Conservation (phyloP, 2,113 vertebrate genomes). For the Melanerpes aurifrons region DNA sequence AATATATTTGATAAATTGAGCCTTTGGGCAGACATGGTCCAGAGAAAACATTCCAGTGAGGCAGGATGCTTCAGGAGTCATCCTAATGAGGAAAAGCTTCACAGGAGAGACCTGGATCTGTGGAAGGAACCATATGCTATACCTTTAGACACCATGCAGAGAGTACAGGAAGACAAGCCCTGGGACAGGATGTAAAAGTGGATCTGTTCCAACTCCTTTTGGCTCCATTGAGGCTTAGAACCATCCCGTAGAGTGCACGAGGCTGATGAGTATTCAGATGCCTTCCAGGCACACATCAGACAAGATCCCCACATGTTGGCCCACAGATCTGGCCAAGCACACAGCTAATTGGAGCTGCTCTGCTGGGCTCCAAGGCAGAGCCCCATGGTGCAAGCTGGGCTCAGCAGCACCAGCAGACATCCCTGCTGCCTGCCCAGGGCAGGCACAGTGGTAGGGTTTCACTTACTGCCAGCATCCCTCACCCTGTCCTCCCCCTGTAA, state of each 20-base stretch:
- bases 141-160: accelerated
- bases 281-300: neutral
- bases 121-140: neutral
- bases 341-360: neutral
- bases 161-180: neutral
- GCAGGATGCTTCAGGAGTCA: neutral
- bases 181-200: neutral
- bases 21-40: neutral
- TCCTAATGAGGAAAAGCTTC: neutral
- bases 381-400: accelerated
- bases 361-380: neutral
- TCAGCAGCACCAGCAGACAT: no score
- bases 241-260: accelerated
- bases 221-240: neutral
- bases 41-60: neutral
- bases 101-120: neutral
- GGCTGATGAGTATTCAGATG: neutral
- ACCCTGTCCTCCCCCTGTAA: neutral
- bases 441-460: accelerated
- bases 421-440: neutral
- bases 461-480: neutral
- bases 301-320: accelerated
- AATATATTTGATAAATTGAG: neutral
- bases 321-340: neutral
- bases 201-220: neutral